Percentiles rank a stretch among this genome's conserved stretches.
Conservation (phyloP, 2,888 invertebrate genomes). For the Epicampocera succincta region DNA sequence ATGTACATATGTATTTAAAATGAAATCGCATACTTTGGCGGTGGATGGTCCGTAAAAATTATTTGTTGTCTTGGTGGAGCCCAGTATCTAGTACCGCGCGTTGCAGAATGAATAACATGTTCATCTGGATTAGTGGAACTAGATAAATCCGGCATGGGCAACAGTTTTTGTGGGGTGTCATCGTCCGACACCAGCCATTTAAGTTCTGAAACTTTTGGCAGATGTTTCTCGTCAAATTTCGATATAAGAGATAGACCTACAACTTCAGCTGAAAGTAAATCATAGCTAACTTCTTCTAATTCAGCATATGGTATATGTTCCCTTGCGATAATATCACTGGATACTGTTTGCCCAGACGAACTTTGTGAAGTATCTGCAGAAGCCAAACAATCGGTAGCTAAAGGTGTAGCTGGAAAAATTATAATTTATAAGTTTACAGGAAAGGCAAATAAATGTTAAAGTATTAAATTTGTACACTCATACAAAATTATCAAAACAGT, state of each 20-base stretch:
- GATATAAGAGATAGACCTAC: constrained; percentile 89
- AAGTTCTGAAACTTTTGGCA: constrained; percentile 89
- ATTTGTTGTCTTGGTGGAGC: constrained; percentile 92
- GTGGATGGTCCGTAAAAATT: constrained; percentile 89
- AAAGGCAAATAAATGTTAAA: too few relatives aligned
- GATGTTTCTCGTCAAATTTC: constrained; percentile 88
- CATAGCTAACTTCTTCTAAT: constrained; percentile 78
- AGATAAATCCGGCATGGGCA: constrained; percentile 87
- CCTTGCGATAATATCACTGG: constrained; percentile 37
- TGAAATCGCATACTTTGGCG: constrained; percentile 83
- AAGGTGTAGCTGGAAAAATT: constrained; percentile 38
- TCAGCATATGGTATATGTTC: constrained; percentile 77
- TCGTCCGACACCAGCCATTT: constrained; percentile 90
- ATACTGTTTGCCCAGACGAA: not conserved
- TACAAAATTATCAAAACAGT: too few relatives aligned
- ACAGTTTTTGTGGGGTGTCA: constrained; percentile 89
- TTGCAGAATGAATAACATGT: constrained; percentile 81
- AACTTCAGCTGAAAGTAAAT: constrained; percentile 87
- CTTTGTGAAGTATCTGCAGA: constrained; percentile 21
- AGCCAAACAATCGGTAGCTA: constrained; percentile 62
- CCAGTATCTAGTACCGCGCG: constrained; percentile 91
- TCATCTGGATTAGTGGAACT: constrained; percentile 86
- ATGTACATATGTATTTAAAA: not conserved
- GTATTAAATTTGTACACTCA: too few relatives aligned
- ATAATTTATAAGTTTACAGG: too few relatives aligned